phyloP scores from a whole-genome alignment of 2,113 vertebrate genomes.

The Chaenocephalus aceratus region DNA sequence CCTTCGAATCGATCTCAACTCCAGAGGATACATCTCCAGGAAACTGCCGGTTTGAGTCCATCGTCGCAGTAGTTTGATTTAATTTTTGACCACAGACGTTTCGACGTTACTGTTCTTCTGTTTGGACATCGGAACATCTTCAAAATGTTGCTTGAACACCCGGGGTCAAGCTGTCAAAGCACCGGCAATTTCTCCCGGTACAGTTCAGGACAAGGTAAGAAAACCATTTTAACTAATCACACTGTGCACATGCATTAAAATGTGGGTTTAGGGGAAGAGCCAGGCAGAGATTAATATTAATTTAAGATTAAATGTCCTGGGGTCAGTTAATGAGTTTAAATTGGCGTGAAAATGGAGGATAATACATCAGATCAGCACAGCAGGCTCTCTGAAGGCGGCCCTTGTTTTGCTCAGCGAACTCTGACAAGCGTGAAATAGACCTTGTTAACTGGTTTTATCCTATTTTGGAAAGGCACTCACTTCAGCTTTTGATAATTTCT shows the following conservation, averaged over 20 bases:
- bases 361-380: slow-evolving; percentile 23
- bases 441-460: neutral
- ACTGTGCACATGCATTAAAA: neutral
- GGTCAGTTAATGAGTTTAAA: slow-evolving; percentile 24
- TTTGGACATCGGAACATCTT: slow-evolving; percentile 25
- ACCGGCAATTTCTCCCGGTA: slow-evolving; percentile 83
- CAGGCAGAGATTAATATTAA: neutral
- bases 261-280: neutral
- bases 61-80: neutral
- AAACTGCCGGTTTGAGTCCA: slow-evolving; percentile 3
- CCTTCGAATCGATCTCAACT: slow-evolving; percentile 11
- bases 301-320: neutral
- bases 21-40: slow-evolving; percentile 55
- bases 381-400: neutral
- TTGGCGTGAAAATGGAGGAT: slow-evolving; percentile 52
- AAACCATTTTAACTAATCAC: fast-evolving
- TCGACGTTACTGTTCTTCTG: slow-evolving; percentile 9
- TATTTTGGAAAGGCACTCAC: neutral
- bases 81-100: slow-evolving; percentile 4
- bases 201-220: slow-evolving; percentile 85
- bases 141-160: slow-evolving; percentile 86
- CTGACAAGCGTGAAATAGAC: slow-evolving; percentile 45
- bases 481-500: neutral
- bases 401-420: slow-evolving; percentile 4
- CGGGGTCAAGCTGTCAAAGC: slow-evolving; percentile 86